phyloP scores from a whole-genome alignment of 53 echinoderm and acorn worm species.

The Henricia sp. region DNA sequence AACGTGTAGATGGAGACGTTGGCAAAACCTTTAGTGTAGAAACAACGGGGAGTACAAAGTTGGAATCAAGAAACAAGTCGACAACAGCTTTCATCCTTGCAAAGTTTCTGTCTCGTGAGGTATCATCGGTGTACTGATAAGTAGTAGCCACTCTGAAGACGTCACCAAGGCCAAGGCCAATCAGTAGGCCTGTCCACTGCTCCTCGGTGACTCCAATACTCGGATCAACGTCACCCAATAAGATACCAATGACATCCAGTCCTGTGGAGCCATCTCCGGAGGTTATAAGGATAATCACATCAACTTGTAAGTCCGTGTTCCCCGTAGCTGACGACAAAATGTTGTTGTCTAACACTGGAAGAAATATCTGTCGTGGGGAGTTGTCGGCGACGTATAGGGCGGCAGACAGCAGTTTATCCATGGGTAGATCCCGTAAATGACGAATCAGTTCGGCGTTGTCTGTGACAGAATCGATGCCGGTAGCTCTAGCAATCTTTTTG shows the following conservation, averaged over 20 bases:
- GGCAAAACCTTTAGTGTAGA: not conserved
- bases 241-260: not conserved
- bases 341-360: conserved; percentile 15
- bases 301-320: not conserved
- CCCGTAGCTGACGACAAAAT: not conserved
- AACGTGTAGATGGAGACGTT: not conserved
- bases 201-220: conserved; percentile 10
- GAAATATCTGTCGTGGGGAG: conserved; percentile 4
- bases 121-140: not conserved
- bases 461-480: not conserved
- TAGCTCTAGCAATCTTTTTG: conserved; percentile 50
- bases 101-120: not conserved
- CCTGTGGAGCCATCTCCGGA: conserved; percentile 29
- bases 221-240: not conserved
- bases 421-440: conserved; percentile 55
- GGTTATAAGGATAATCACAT: conserved; percentile 9
- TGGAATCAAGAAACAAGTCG: not conserved
- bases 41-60: not conserved
- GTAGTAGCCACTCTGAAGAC: not conserved
- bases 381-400: not conserved
- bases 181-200: not conserved
- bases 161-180: not conserved
- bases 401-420: conserved; percentile 10
- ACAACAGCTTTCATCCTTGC: conserved; percentile 26
- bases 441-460: conserved; percentile 48